phyloP scores from a whole-genome alignment of 2,797 vertebrate species.

The Gastrophryne carolinensis region DNA sequence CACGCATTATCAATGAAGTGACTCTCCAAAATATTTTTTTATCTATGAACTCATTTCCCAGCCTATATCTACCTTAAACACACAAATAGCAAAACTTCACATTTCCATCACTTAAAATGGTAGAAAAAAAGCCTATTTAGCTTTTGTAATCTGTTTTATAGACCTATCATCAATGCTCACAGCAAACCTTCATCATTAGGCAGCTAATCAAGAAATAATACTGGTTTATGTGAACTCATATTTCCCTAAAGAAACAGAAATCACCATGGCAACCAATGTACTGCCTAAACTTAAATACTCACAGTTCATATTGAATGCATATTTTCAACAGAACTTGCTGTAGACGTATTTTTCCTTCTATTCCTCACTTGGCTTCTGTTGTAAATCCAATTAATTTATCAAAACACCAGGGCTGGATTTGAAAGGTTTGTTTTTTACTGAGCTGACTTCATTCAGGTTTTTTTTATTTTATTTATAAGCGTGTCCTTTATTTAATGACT shows the following conservation, averaged over 20 bases:
- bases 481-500: conserved; percentile 50
- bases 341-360: not conserved
- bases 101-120: too few relatives aligned
- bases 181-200: conserved; percentile 48
- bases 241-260: conserved; percentile 36
- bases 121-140: not conserved
- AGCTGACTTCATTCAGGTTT: conserved; percentile 41
- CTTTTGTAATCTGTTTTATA: conserved; percentile 33
- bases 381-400: not conserved
- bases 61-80: too few relatives aligned
- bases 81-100: too few relatives aligned
- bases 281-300: conserved; percentile 24
- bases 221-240: conserved; percentile 42
- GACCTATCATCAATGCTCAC: conserved; percentile 44
- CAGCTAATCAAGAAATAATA: conserved; percentile 50
- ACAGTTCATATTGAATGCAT: conserved; percentile 10
- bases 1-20: too few relatives aligned
- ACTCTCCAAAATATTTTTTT: too few relatives aligned
- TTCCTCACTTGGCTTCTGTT: not conserved
- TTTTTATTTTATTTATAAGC: conserved; percentile 43
- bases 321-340: conserved; percentile 12
- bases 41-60: too few relatives aligned
- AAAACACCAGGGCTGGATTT: not conserved
- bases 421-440: not conserved
- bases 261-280: conserved; percentile 38